These are phyloP conservation scores for Pelodytes ibericus DNA, from an alignment of 2,797 vertebrate genomes.

Conservation along the genomic window DNA sequence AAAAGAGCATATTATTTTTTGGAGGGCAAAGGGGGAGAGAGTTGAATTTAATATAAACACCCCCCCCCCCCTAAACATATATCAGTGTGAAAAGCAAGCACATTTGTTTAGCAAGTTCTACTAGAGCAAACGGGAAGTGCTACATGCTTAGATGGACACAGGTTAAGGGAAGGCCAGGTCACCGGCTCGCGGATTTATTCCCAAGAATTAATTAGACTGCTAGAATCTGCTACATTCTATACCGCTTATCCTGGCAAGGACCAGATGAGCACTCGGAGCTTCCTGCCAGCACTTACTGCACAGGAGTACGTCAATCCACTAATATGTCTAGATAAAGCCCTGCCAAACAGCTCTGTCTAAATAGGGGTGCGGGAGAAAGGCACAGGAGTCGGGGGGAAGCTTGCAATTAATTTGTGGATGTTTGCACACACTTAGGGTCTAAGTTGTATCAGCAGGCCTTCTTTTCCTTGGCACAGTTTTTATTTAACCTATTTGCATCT, in stretches of 20 bases:
- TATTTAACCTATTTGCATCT: no score
- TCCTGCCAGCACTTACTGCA: not conserved
- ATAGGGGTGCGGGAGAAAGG: conserved; percentile 28
- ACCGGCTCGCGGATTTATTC: not conserved
- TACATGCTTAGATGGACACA: not conserved
- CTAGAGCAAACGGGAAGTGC: no score
- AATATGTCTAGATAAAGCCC: not conserved
- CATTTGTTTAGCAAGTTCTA: no score
- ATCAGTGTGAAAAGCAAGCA: no score
- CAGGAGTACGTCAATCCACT: conserved; percentile 11
- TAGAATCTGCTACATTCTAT: not conserved
- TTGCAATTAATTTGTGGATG: conserved; percentile 16
- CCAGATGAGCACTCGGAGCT: not conserved
- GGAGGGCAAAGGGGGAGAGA: no score
- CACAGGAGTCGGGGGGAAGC: conserved; percentile 14
- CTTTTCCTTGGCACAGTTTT: no score
- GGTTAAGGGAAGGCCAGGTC: not conserved
- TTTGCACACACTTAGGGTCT: conserved; percentile 20
- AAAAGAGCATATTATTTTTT: no score
- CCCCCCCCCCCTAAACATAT: no score
- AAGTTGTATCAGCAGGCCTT: conserved; percentile 11
- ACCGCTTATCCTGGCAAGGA: conserved; percentile 9
- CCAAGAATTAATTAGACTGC: conserved; percentile 14
- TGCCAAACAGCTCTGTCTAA: conserved; percentile 35
- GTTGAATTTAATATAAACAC: no score